phyloP scores from a whole-genome alignment of 2,113 vertebrate genomes.

The Melanerpes formicivorus region DNA sequence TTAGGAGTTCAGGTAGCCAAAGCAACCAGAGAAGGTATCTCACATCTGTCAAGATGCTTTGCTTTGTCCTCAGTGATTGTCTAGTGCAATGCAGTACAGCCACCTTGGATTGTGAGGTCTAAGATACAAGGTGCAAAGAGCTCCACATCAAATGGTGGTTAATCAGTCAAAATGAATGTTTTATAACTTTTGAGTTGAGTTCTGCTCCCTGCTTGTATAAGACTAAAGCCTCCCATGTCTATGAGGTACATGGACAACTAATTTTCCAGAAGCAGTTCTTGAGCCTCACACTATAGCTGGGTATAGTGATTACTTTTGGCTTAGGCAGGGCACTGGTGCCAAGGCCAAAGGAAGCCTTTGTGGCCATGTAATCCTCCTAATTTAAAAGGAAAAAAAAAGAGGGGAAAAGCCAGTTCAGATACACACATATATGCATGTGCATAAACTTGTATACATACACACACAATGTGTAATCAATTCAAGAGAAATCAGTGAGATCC shows the following conservation, averaged over 20 bases:
- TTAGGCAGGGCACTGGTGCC: neutral
- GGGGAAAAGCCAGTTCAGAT: neutral
- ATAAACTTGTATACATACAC: neutral
- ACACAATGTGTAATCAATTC: neutral
- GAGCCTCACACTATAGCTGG: neutral
- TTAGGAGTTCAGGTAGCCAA: neutral
- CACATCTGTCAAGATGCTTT: neutral
- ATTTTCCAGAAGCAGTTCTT: neutral
- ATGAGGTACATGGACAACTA: neutral
- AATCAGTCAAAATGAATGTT: neutral
- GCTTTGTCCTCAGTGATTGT: neutral
- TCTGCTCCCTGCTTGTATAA: neutral
- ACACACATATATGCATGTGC: neutral
- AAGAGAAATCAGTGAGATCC: neutral
- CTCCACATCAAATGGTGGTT: neutral
- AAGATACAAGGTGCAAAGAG: neutral
- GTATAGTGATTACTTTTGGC: neutral
- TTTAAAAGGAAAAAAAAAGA: neutral
- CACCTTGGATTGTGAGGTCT: neutral
- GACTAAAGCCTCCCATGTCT: fast-evolving
- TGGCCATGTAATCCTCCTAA: neutral
- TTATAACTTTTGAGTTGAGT: neutral
- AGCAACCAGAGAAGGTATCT: neutral
- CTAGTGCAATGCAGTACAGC: neutral
- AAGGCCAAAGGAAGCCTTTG: neutral